Evolutionary conservation across 2,888 invertebrate genomes (phyloP).

Genomic region (Cylindroiulus punctatus): DNA sequence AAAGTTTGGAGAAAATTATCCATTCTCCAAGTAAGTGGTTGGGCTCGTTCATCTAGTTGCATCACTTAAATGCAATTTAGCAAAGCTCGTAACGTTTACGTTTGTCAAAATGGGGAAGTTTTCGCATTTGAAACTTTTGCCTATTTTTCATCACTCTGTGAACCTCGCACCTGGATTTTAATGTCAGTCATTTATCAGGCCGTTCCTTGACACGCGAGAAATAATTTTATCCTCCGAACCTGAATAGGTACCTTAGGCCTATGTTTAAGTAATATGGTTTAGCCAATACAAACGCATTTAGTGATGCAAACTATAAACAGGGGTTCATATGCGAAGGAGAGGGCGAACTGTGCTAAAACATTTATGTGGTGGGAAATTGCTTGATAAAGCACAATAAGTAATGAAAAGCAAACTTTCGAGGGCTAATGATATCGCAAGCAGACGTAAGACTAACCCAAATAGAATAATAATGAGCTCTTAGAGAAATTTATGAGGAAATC

Average conservation of each 20-base stretch:
- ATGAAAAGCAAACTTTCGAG: background rate
- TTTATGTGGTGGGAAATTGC: background rate
- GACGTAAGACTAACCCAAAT: background rate
- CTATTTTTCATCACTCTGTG: background rate
- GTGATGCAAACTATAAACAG: no score
- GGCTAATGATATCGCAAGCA: no score
- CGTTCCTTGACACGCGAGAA: background rate
- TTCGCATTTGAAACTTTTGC: background rate
- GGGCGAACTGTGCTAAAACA: background rate
- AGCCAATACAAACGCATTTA: background rate
- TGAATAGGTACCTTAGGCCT: slow-evolving; percentile 7
- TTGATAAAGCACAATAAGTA: background rate
- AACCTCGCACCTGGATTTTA: background rate
- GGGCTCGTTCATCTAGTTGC: background rate
- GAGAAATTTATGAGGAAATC: background rate
- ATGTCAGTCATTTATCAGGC: slow-evolving; percentile 9
- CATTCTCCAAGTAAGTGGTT: background rate
- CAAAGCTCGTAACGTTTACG: background rate
- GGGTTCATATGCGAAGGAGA: no score
- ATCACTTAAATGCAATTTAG: background rate
- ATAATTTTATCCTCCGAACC: background rate
- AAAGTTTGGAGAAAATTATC: background rate
- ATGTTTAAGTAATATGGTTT: background rate
- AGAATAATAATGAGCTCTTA: background rate
- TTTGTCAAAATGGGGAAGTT: background rate